These are phyloP conservation scores for Calosoma granatense DNA, from an alignment of 1,140 invertebrate genomes.

Conservation along the genomic window DNA sequence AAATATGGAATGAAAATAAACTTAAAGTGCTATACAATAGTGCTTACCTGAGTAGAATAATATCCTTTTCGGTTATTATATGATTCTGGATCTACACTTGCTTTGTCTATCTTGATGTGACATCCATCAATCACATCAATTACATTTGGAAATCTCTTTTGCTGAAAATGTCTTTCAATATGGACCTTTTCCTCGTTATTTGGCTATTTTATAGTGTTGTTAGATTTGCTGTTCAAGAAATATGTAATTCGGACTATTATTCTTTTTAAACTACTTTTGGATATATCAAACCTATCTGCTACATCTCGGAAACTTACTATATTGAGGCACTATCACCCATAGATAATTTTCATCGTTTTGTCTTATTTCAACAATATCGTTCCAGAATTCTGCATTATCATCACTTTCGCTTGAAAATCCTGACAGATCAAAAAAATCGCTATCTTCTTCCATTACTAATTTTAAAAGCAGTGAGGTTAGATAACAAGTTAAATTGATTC, in stretches of 20 bases:
- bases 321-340: background rate
- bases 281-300: background rate
- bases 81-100: constrained; percentile 17
- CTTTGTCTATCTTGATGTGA: constrained; percentile 22
- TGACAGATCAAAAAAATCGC: too few species aligned
- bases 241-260: background rate
- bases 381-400: too few species aligned
- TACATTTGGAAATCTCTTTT: constrained; percentile 16
- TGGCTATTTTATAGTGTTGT: background rate
- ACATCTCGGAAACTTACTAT: background rate
- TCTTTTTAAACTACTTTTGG: background rate
- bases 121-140: constrained; percentile 20
- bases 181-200: background rate
- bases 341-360: background rate
- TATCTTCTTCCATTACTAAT: too few species aligned
- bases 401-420: too few species aligned
- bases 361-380: too few species aligned
- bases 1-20: too few species aligned
- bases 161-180: constrained; percentile 5
- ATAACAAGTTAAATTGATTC: too few species aligned
- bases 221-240: background rate
- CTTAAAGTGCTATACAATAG: too few species aligned
- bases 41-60: too few species aligned
- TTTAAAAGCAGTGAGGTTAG: too few species aligned
- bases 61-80: too few species aligned